Conservation (phyloP, 2,888 invertebrate species). For the Kuschelorhynchus macadamiae region DNA sequence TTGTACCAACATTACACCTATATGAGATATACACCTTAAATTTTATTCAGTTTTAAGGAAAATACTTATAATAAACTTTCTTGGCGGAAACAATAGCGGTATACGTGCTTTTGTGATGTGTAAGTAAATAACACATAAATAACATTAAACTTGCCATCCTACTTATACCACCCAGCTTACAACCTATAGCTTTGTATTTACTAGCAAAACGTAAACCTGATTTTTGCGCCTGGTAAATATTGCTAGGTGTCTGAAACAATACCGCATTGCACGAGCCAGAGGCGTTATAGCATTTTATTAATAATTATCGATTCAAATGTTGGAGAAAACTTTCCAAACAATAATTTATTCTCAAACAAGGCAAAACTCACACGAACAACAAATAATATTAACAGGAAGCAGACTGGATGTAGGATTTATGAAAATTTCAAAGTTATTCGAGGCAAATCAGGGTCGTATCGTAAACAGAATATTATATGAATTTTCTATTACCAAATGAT, state of each 20-base stretch:
- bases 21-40: too few relatives aligned
- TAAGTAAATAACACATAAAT: too few relatives aligned
- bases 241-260: constrained; percentile 42
- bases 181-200: too few relatives aligned
- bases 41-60: too few relatives aligned
- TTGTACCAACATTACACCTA: too few relatives aligned
- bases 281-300: constrained; percentile 38
- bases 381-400: constrained; percentile 48
- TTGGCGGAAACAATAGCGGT: too few relatives aligned
- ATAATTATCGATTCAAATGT: constrained; percentile 52
- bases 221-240: constrained; percentile 33
- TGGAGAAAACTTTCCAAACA: constrained; percentile 53
- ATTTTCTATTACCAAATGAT: too few relatives aligned
- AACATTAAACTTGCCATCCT: too few relatives aligned
- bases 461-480: constrained; percentile 3
- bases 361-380: constrained; percentile 46
- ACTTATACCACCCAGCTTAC: too few relatives aligned
- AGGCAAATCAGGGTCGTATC: constrained; percentile 27
- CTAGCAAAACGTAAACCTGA: neutral
- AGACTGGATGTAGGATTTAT: constrained; percentile 43
- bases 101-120: too few relatives aligned
- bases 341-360: constrained; percentile 52
- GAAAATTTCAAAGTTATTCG: constrained; percentile 32
- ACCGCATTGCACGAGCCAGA: constrained; percentile 17
- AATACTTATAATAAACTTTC: too few relatives aligned